Percentiles rank a stretch among this genome's conserved stretches.
These are phyloP conservation scores for Anarrhichthys ocellatus DNA, from an alignment of 2,113 vertebrate species.

Conservation along the genomic window DNA sequence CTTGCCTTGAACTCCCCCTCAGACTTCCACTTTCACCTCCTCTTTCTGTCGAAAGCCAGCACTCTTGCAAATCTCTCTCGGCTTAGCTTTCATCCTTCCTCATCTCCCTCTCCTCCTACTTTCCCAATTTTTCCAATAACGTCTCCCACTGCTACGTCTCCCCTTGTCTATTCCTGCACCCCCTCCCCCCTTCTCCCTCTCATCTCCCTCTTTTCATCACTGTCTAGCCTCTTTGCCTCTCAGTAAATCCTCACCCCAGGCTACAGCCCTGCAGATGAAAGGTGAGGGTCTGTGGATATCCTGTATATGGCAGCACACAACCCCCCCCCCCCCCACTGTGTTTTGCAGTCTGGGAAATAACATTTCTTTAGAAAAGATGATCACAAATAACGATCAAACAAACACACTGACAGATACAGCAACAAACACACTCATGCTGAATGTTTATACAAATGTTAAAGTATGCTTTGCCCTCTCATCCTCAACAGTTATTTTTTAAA, in stretches of 20 bases:
- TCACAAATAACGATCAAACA: constrained; percentile 67
- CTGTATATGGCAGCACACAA: constrained; percentile 51
- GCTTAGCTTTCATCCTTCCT: constrained; percentile 54
- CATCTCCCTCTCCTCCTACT: constrained; percentile 22
- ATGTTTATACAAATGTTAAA: constrained; percentile 55
- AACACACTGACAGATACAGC: constrained; percentile 25
- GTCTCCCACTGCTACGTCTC: constrained; percentile 46
- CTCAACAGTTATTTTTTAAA: constrained; percentile 36
- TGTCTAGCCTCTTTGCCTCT: constrained; percentile 61
- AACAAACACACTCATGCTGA: background rate
- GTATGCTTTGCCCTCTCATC: constrained; percentile 36
- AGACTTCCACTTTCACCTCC: constrained; percentile 25
- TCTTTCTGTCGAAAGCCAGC: constrained; percentile 26
- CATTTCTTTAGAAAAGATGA: constrained; percentile 55
- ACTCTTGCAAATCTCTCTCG: constrained; percentile 34
- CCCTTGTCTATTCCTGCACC: constrained; percentile 26
- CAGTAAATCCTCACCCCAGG: constrained; percentile 74
- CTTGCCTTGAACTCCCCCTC: constrained; percentile 43
- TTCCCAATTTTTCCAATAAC: constrained; percentile 39
- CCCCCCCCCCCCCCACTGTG: constrained; percentile 46
- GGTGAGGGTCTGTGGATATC: constrained; percentile 67
- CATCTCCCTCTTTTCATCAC: constrained; percentile 33
- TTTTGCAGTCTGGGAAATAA: constrained; percentile 63
- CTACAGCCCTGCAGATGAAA: constrained; percentile 75
- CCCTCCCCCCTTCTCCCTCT: constrained; percentile 12